Base-by-base conservation (phyloP, 1,140 invertebrate species). In the Bradynema listronoti region DNA sequence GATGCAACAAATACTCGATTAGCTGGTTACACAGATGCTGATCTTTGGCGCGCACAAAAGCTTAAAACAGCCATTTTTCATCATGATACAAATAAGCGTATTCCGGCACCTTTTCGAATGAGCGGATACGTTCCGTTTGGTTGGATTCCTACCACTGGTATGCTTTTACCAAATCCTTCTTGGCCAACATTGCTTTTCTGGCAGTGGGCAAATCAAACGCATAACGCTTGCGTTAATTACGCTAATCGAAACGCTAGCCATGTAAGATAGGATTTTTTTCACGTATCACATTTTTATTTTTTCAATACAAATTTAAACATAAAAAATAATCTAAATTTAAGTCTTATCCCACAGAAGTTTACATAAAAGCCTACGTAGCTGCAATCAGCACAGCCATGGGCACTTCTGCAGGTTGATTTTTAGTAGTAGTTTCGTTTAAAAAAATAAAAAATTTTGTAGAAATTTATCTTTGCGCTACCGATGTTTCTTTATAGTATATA, bases 81-180 rank as follows among this genome's bases (percentile, higher is more conserved):
- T 73, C 81, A 81, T 45, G 82, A 83, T 58, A 83, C 82, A 1
- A 81, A 80, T 6, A 73, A 83, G 45, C 81, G 81, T 61, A 78
- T 83, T 3, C 78, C 81, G 32, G 80, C 80, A 78, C 81, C 82
- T 34, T 83, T 83, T 63, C 72, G 82, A 53, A 82, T 82, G 81
- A 80, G 79, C 62, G 81, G 82, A 19, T 83, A 78, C 74, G 81
- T 83, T 19, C 82, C 82, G 14, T 83, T 83, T 75, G 81, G 81
- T 49, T 72, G 79, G 54, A 80, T 80, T 53, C 79, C 81, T 53
- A 80, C 81, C 22, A 79, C 80, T 7, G 82, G 82, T 34, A 65
- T 83, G 60, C 63, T 83, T n/a, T 67, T 83, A 22, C 82, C 82
- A 0, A 81, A 82, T 63, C 81, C 79, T 2, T 78, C 75, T 7